Percentiles rank a stretch among this genome's conserved stretches.
phyloP scores from a whole-genome alignment of 2,113 vertebrate species.

The Pao palembangensis region DNA sequence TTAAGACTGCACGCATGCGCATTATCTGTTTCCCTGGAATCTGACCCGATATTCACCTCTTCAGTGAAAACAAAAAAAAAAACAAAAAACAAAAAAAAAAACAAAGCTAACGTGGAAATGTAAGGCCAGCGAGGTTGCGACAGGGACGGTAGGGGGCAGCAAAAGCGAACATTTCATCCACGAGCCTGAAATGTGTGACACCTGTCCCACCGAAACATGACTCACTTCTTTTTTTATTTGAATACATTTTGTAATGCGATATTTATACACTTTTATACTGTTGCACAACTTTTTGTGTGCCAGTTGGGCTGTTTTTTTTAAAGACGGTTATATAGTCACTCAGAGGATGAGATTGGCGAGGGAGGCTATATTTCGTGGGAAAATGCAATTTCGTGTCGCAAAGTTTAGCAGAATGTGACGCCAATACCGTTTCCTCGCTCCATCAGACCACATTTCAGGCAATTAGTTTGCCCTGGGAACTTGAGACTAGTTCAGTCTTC shows the following conservation, averaged over 20 bases:
- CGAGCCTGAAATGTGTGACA: not conserved
- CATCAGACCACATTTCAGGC: constrained; percentile 34
- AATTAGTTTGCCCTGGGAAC: constrained; percentile 63
- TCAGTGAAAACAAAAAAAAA: constrained; percentile 18
- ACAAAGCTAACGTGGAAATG: constrained; percentile 36
- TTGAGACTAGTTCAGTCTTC: constrained; percentile 35
- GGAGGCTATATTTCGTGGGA: constrained; percentile 60
- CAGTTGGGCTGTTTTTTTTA: constrained; percentile 27
- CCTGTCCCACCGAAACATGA: constrained; percentile 31
- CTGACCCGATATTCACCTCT: constrained; percentile 21
- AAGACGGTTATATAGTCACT: constrained; percentile 4
- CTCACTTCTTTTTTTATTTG: constrained; percentile 39
- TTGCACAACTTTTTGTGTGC: constrained; percentile 35
- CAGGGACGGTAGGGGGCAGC: not conserved
- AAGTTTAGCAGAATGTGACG: constrained; percentile 51
- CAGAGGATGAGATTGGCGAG: too few species aligned
- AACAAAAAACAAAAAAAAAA: constrained; percentile 35
- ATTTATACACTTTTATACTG: constrained; percentile 76
- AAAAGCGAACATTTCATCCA: not conserved
- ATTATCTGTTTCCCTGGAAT: constrained; percentile 28
- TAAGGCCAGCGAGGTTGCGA: constrained; percentile 6
- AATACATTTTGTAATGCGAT: constrained; percentile 66
- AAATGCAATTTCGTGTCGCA: constrained; percentile 54
- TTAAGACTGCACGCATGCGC: constrained; percentile 18
- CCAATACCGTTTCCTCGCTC: constrained; percentile 15